These are phyloP conservation scores for Phocoena phocoena DNA, from an alignment of 2,113 vertebrate species.

Conservation along the genomic window DNA sequence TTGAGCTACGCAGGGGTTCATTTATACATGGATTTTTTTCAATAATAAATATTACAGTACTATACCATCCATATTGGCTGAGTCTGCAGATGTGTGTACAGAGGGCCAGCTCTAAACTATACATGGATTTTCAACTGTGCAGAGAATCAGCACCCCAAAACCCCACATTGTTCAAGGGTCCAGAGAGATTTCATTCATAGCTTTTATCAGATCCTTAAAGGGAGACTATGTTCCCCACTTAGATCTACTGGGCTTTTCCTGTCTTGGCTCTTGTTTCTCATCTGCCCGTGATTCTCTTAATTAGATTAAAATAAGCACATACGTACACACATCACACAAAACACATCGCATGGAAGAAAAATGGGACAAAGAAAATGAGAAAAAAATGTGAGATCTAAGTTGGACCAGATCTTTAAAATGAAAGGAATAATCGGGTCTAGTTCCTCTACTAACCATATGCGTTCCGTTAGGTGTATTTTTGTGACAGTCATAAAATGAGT, in stretches of 20 bases:
- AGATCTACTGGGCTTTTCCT: neutral
- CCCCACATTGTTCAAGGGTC: neutral
- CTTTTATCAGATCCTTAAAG: neutral
- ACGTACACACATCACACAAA: neutral
- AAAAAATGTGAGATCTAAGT: neutral
- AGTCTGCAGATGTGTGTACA: neutral
- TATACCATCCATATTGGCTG: neutral
- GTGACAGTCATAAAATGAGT: neutral
- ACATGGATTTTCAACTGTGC: neutral
- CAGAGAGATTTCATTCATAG: neutral
- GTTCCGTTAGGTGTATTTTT: neutral
- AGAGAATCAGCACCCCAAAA: neutral
- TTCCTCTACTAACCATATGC: neutral
- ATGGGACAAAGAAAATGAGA: neutral
- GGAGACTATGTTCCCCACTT: fast-evolving
- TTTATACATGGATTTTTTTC: neutral
- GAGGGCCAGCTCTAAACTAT: neutral
- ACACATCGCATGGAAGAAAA: neutral
- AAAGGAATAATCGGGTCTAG: neutral
- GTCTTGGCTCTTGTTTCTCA: neutral
- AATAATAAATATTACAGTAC: neutral
- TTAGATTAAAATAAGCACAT: neutral
- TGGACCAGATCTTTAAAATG: neutral
- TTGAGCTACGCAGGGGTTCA: neutral
- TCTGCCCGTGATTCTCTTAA: neutral